A percentile compares a stretch with the other conserved stretches of the same genome.
phyloP scores from a whole-genome alignment of 2,113 vertebrate genomes.

The Physeter macrocephalus region DNA sequence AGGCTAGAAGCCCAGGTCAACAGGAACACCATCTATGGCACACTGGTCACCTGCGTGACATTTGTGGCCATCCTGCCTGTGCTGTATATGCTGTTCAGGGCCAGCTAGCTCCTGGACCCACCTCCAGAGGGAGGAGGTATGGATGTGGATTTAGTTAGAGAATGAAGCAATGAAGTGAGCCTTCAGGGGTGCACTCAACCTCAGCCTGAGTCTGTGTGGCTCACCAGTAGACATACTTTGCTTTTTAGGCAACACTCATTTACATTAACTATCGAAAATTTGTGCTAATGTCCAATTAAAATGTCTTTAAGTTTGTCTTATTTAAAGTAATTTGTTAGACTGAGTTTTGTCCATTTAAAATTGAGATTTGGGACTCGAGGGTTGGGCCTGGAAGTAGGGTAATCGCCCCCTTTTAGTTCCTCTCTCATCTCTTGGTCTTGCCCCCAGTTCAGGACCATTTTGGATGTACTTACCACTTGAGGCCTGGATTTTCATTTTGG shows the following conservation, averaged over 20 bases:
- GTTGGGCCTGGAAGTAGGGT: not conserved
- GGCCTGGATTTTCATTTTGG: not conserved
- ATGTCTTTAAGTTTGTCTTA: constrained; percentile 40
- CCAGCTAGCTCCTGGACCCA: constrained; percentile 71
- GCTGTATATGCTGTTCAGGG: constrained; percentile 89
- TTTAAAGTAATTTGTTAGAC: not conserved
- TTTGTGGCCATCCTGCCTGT: constrained; percentile 85
- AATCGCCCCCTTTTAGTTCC: not conserved
- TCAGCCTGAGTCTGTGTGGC: not conserved
- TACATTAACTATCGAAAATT: not conserved
- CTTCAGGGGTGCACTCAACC: not conserved
- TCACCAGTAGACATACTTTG: not conserved
- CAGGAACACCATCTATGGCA: constrained; percentile 85
- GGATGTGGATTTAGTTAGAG: not conserved
- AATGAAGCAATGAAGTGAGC: not conserved
- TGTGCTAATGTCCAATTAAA: constrained; percentile 33
- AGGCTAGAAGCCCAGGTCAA: constrained; percentile 86
- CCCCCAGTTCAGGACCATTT: not conserved
- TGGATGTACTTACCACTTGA: not conserved
- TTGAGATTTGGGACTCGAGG: not conserved
- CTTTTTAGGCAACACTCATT: not conserved
- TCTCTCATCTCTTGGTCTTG: not conserved
- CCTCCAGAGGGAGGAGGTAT: not conserved
- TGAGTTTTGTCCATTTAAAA: constrained; percentile 19
- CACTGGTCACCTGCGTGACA: constrained; percentile 82